Base-by-base conservation (phyloP, 2,888 invertebrate species). In the Poecilus cupreus region DNA sequence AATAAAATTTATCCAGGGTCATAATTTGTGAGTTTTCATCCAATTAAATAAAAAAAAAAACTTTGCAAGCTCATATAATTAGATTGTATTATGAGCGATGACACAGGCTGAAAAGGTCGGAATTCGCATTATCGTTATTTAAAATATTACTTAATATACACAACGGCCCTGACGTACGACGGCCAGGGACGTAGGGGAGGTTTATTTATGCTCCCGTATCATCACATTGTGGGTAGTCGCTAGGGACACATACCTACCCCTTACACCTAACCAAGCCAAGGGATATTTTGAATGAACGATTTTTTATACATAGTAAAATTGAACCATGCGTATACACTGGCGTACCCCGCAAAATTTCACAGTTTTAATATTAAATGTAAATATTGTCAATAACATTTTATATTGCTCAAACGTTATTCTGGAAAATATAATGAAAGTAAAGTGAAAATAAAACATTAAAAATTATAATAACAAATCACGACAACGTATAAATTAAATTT, bases 121-220 rank as follows among this genome's bases (percentile, higher is more conserved):
- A 54, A 76, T 37, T 54, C 37, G 24, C 76, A 76, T 76, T 77
- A 77, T 77, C 77, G 77, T 60, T 77, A 77, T 77, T 77, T 77
- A 77, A 77, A 60, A 64, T 77, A 77, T 77, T 77, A 77, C 77
- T 77, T 64, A 77, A 64, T 43, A 77, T 60, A 77, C 54, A 76
- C 37, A 54, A 54, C 70, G 57, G 39, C 20, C 43, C 16, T 68
- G 64, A 68, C 16, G 64, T 37, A 11, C 32, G 20, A 16, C 75
- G 32, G 24, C 20, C 11, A 54, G 57, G 13, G 54, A 54, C 70
- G 51, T 26, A 51, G 76, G 6, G 37, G 54, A 6, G 37, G 64
- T 32, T 22, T 76, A 76, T 76, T 76, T 76, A 76, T 76, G 76
- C 20, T 6, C 37, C 24, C 22, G 57, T 76, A 76, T 76, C 76